phyloP scores from a whole-genome alignment of 2,888 invertebrate genomes.

The Torymus tubicola region DNA sequence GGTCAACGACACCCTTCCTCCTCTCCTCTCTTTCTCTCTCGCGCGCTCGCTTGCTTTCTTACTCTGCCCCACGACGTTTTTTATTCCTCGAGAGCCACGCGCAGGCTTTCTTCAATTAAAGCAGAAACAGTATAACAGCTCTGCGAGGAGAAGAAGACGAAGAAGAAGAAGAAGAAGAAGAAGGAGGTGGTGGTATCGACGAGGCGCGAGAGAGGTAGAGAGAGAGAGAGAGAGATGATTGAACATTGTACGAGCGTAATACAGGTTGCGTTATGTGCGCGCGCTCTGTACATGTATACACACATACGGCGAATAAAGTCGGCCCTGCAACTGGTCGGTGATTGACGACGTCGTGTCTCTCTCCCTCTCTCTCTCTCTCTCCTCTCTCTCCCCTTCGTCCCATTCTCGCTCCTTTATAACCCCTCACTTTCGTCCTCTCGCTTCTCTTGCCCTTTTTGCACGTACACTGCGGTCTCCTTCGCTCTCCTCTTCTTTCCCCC shows the following conservation, averaged over 20 bases:
- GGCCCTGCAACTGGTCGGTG: conserved; percentile 70
- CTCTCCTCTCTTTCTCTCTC: conserved; percentile 39
- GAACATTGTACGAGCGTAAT: conserved; percentile 64
- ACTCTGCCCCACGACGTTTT: conserved; percentile 11
- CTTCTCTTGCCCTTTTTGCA: conserved; percentile 33
- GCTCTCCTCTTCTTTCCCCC: conserved; percentile 45
- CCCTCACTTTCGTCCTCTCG: conserved; percentile 23
- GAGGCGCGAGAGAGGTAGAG: too few species aligned
- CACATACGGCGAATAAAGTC: conserved; percentile 38
- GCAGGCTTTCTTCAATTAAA: conserved; percentile 70
- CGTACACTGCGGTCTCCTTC: conserved; percentile 51
- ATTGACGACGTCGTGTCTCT: conserved; percentile 71
- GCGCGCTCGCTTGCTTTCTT: neutral
- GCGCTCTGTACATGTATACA: conserved; percentile 15
- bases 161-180: too few species aligned
- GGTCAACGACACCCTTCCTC: conserved; percentile 74
- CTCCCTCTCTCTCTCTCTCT: conserved; percentile 51
- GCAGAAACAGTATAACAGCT: conserved; percentile 61
- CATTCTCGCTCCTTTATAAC: conserved; percentile 37
- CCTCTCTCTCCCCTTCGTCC: conserved; percentile 54
- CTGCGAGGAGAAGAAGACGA: too few species aligned
- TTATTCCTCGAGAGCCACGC: conserved; percentile 16
- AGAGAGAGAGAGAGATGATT: conserved; percentile 64
- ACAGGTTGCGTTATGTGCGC: conserved; percentile 45
- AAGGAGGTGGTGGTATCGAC: too few species aligned